Conservation (phyloP, 2,113 vertebrate genomes). For the Verasper variegatus region DNA sequence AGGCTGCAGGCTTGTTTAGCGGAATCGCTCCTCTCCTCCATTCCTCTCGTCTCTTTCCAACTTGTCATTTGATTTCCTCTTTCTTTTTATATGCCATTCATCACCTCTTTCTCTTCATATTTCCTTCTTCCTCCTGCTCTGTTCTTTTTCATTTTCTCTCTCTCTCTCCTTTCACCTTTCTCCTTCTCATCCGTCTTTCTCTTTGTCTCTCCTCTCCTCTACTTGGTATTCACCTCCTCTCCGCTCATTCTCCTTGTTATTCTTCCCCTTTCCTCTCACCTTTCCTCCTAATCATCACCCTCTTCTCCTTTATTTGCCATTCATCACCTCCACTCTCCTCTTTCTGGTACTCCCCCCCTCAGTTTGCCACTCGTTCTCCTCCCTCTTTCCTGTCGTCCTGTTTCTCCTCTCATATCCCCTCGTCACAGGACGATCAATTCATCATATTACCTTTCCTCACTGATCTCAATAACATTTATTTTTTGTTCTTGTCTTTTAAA, state of each 20-base stretch:
- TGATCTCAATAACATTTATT: background rate
- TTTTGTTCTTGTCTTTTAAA: background rate
- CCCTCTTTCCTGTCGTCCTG: background rate
- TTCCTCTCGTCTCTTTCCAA: background rate
- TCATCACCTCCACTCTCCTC: conserved; percentile 37
- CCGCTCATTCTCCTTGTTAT: conserved; percentile 37
- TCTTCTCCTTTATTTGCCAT: conserved; percentile 48
- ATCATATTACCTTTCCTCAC: conserved; percentile 29
- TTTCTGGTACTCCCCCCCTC: background rate
- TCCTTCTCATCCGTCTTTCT: background rate
- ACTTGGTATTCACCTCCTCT: conserved; percentile 43
- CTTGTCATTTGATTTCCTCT: conserved; percentile 35
- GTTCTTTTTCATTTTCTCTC: too few relatives aligned
- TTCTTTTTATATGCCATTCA: background rate
- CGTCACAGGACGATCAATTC: conserved; percentile 37
- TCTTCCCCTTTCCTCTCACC: conserved; percentile 48
- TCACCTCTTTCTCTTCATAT: conserved; percentile 8
- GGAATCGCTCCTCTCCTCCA: conserved; percentile 40
- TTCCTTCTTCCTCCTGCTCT: background rate
- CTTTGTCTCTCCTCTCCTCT: background rate
- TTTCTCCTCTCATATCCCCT: conserved; percentile 22
- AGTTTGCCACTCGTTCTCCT: conserved; percentile 31
- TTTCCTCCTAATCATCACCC: conserved; percentile 23
- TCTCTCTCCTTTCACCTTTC: background rate
- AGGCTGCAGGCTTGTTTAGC: conserved; percentile 55